Evolutionary conservation across 2,888 invertebrate species (phyloP).

Genomic region (Dichetophora obliterata): DNA sequence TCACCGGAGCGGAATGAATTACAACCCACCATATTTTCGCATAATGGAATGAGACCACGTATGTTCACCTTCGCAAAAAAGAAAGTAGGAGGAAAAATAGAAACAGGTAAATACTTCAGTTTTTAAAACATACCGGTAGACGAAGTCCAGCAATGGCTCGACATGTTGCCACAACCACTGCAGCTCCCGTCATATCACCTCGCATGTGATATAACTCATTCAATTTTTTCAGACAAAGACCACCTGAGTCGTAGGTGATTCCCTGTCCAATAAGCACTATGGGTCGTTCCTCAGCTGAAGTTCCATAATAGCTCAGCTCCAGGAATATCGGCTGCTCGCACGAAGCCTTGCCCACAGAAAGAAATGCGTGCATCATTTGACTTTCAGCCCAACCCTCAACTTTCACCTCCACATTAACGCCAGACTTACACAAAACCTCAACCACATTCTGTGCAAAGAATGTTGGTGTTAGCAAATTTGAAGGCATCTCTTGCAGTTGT

Average conservation of each 20-base stretch:
- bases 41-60: conserved; percentile 80
- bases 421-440: conserved; percentile 64
- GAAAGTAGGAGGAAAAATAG: background rate
- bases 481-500: conserved; percentile 83
- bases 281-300: conserved; percentile 74
- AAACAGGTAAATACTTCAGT: background rate
- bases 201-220: conserved; percentile 78
- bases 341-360: conserved; percentile 83
- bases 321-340: conserved; percentile 84
- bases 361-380: conserved; percentile 84
- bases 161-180: conserved; percentile 79
- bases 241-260: conserved; percentile 80
- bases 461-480: conserved; percentile 84
- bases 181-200: conserved; percentile 88
- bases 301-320: conserved; percentile 81
- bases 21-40: conserved; percentile 84
- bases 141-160: conserved; percentile 78
- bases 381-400: conserved; percentile 79
- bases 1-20: conserved; percentile 83
- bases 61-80: conserved; percentile 74
- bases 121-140: conserved; percentile 71
- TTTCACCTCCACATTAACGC: conserved; percentile 66
- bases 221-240: conserved; percentile 76
- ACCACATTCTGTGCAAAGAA: conserved; percentile 80
- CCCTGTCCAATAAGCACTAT: conserved; percentile 81